Evolutionary conservation across 2,888 invertebrate species (phyloP).

Genomic region (Ashinkailepas kermadecensis): DNA sequence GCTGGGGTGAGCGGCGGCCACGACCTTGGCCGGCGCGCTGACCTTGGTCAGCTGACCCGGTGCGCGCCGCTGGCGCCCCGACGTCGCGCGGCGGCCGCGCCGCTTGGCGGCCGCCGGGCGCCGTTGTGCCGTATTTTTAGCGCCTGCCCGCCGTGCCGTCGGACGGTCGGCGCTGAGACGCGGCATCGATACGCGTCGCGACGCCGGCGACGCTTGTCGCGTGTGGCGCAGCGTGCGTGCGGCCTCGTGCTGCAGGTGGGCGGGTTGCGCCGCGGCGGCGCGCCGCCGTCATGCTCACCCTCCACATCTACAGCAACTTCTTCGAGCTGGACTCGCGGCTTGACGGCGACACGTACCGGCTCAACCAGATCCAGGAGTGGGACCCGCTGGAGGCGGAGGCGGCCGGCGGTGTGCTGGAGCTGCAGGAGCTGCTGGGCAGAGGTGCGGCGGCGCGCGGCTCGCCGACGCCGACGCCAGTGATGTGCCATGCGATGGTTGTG

Average conservation of each 20-base stretch:
- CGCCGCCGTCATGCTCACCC: constrained; percentile 49
- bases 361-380: constrained; percentile 81
- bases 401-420: constrained; percentile 53
- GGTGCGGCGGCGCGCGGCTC: constrained; percentile 42
- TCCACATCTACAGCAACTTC: constrained; percentile 76
- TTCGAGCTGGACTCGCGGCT: constrained; percentile 47
- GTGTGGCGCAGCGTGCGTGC: neutral
- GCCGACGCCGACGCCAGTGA: neutral
- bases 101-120: neutral
- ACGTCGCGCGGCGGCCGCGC: neutral
- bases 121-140: constrained; percentile 4
- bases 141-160: neutral
- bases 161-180: neutral
- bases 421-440: constrained; percentile 61
- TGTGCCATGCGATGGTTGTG: constrained; percentile 17
- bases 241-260: neutral
- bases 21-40: neutral
- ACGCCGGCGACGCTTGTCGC: neutral
- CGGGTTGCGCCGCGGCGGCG: neutral
- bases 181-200: neutral
- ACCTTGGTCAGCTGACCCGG: neutral
- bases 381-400: constrained; percentile 67
- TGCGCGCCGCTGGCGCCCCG: neutral
- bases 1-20: no score
- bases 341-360: constrained; percentile 56